A percentile compares a stretch with the other conserved stretches of the same genome.
These are phyloP conservation scores for Eilema griseolum DNA, from an alignment of 2,888 invertebrate species.

Conservation along the genomic window DNA sequence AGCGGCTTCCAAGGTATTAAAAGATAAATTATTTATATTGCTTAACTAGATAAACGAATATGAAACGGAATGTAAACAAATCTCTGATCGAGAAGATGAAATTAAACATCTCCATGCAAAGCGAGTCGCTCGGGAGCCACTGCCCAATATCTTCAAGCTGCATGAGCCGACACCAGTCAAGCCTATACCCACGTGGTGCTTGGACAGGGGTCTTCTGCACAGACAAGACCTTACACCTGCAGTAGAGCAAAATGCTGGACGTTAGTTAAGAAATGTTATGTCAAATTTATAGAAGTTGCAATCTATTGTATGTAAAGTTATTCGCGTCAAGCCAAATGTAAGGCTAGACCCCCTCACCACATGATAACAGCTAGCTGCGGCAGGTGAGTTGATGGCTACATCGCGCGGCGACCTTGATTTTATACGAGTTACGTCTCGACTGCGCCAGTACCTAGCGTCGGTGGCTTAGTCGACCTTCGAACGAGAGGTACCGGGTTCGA, in stretches of 20 bases:
- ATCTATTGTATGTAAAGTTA: neutral
- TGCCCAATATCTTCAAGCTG: constrained; percentile 64
- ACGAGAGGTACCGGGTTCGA: no score
- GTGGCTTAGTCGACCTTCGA: neutral
- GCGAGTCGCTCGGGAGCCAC: constrained; percentile 56
- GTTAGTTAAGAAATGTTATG: constrained; percentile 37
- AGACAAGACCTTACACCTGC: constrained; percentile 63
- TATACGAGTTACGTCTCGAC: no score
- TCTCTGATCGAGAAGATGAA: constrained; percentile 57
- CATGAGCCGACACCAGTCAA: constrained; percentile 18
- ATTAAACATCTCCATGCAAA: constrained; percentile 62
- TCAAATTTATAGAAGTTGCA: neutral
- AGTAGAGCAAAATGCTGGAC: constrained; percentile 54
- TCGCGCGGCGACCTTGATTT: no score
- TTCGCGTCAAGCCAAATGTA: no score
- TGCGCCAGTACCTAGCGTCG: neutral
- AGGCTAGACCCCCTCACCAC: no score
- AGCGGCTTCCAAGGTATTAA: no score
- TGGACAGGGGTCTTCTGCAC: constrained; percentile 50
- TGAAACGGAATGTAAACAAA: constrained; percentile 49
- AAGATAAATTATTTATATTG: neutral
- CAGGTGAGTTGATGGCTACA: no score
- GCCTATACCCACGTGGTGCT: constrained; percentile 37
- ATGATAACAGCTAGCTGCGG: no score
- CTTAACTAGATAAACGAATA: constrained; percentile 52